These are phyloP conservation scores for Empidonax alnorum DNA, from an alignment of 2,113 vertebrate species.

Conservation along the genomic window DNA sequence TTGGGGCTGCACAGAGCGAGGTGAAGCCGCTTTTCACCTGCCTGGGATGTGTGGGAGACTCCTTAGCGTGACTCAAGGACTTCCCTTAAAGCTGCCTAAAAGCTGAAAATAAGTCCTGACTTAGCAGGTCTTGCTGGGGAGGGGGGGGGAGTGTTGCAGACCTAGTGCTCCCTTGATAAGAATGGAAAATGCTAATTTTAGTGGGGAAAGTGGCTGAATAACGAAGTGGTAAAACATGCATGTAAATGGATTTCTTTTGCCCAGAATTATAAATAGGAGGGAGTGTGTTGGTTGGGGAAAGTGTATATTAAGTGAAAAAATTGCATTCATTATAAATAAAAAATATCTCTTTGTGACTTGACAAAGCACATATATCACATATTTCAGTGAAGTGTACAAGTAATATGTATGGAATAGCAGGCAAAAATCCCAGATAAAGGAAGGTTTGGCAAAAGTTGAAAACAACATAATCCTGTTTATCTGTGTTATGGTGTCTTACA, in stretches of 20 bases:
- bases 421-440: background rate
- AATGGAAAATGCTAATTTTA: background rate
- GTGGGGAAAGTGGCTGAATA: background rate
- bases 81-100: background rate
- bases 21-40: background rate
- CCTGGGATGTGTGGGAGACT: background rate
- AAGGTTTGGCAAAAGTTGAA: background rate
- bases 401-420: background rate
- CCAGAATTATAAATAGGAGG: background rate
- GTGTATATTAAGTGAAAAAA: background rate
- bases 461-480: background rate
- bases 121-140: background rate
- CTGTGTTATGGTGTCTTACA: accelerated
- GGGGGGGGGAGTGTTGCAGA: background rate
- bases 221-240: background rate
- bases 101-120: background rate
- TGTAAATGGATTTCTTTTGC: accelerated
- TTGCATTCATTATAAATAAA: background rate
- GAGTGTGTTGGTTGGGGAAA: background rate
- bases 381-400: background rate
- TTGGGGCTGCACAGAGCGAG: background rate
- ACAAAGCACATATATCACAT: accelerated
- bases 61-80: background rate
- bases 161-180: accelerated
- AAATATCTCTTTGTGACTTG: background rate